Evolutionary conservation across 2,113 vertebrate species (phyloP).

Genomic region (Ascaphus truei): DNA sequence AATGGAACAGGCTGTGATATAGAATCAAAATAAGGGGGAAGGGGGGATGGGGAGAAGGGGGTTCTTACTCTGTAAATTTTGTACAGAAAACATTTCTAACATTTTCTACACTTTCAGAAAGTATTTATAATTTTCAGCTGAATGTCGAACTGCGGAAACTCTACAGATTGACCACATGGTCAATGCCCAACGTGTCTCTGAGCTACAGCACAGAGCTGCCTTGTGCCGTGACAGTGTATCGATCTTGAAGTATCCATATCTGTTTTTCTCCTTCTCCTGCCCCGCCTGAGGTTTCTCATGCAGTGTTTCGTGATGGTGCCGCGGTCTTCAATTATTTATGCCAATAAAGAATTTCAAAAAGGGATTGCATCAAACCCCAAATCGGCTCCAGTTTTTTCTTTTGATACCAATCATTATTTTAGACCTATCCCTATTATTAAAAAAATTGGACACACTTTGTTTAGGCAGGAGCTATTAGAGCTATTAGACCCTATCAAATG

Average conservation of each 20-base stretch:
- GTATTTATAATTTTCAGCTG: slow-evolving; percentile 86
- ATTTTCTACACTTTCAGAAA: slow-evolving; percentile 92
- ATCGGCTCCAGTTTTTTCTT: not conserved
- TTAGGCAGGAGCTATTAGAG: too few relatives aligned
- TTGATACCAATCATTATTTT: not conserved
- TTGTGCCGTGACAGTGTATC: slow-evolving; percentile 15
- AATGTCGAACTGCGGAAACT: slow-evolving; percentile 78
- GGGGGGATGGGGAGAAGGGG: slow-evolving; percentile 40
- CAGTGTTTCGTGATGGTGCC: slow-evolving; percentile 84
- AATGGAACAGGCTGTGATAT: slow-evolving; percentile 16
- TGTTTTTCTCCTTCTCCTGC: slow-evolving; percentile 40
- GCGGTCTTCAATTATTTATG: slow-evolving; percentile 78
- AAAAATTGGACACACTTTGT: too few relatives aligned
- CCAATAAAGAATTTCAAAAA: slow-evolving; percentile 81
- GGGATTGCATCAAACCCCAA: slow-evolving; percentile 33
- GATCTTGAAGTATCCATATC: slow-evolving; percentile 9
- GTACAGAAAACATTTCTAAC: slow-evolving; percentile 94
- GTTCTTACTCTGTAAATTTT: slow-evolving; percentile 81
- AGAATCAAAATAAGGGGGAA: slow-evolving; percentile 9
- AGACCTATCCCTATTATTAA: too few relatives aligned
- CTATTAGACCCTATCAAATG: too few relatives aligned
- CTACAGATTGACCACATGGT: slow-evolving; percentile 4
- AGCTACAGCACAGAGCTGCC: slow-evolving; percentile 37
- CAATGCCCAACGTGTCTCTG: not conserved
- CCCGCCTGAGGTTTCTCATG: slow-evolving; percentile 81